Evolutionary conservation across 1,140 invertebrate species (phyloP).

Genomic region (Hycleus phaleratus): DNA sequence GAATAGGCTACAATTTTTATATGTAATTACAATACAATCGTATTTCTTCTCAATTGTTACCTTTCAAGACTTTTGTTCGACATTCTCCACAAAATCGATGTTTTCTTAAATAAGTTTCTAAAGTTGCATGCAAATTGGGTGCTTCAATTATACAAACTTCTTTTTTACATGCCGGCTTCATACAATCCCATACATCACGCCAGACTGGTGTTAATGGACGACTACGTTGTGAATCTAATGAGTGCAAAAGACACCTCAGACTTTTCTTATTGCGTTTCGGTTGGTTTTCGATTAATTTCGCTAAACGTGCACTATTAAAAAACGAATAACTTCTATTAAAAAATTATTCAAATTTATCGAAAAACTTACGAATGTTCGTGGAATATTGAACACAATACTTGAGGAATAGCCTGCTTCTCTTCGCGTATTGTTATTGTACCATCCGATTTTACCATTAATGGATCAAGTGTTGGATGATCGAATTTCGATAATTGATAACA

Average conservation of each 20-base stretch:
- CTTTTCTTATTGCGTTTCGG: conserved; percentile 74
- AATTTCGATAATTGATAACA: conserved; percentile 75
- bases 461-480: conserved; percentile 75
- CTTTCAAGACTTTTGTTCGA: conserved; percentile 70
- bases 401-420: conserved; percentile 67
- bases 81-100: conserved; percentile 90
- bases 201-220: conserved; percentile 61
- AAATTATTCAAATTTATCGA: background rate
- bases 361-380: conserved; percentile 73
- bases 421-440: conserved; percentile 68
- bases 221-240: conserved; percentile 75
- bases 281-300: conserved; percentile 71
- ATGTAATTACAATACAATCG: conserved; percentile 35
- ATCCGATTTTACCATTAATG: conserved; percentile 59
- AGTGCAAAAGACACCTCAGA: conserved; percentile 76
- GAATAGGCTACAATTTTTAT: conserved; percentile 64
- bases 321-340: background rate
- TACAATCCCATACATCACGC: conserved; percentile 80
- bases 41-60: conserved; percentile 12
- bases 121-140: conserved; percentile 69
- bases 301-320: conserved; percentile 56
- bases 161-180: conserved; percentile 74
- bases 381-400: conserved; percentile 71
- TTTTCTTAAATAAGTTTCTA: conserved; percentile 84
- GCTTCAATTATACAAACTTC: conserved; percentile 81